Percentiles rank a stretch among this genome's conserved stretches.
phyloP scores from a whole-genome alignment of 2,797 vertebrate genomes.

The Prionace glauca region DNA sequence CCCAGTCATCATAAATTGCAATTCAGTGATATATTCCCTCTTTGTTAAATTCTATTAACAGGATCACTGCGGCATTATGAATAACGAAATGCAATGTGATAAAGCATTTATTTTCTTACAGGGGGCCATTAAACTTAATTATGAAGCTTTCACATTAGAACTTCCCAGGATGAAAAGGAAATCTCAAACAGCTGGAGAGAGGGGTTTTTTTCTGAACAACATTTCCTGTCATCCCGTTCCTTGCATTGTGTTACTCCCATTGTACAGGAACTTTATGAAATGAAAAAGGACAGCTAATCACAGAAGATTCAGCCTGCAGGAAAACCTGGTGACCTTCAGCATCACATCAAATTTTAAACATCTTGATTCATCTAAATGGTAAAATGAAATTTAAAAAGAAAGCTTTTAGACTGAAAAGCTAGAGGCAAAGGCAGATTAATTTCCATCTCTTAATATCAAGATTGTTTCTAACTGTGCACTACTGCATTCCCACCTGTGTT shows the following conservation, averaged over 20 bases:
- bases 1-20: not conserved
- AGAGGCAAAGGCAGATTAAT: slow-evolving; percentile 29
- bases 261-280: slow-evolving; percentile 15
- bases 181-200: slow-evolving; percentile 16
- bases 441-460: slow-evolving; percentile 12
- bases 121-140: not conserved
- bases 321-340: slow-evolving; percentile 26
- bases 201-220: slow-evolving; percentile 10
- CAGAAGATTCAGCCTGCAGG: slow-evolving; percentile 34
- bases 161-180: slow-evolving; percentile 32
- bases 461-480: not conserved
- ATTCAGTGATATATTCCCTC: not conserved
- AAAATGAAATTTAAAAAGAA: slow-evolving; percentile 28
- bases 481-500: slow-evolving; percentile 4
- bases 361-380: slow-evolving; percentile 38
- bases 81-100: not conserved
- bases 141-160: slow-evolving; percentile 2
- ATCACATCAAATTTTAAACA: slow-evolving; percentile 36
- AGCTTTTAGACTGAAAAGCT: slow-evolving; percentile 19
- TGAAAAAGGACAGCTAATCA: slow-evolving; percentile 31
- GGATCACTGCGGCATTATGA: not conserved
- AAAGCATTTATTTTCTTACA: not conserved
- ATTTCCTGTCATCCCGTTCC: slow-evolving; percentile 30
- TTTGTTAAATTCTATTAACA: not conserved
- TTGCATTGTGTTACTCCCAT: slow-evolving; percentile 34